Conservation (phyloP, 1,140 invertebrate species). For the Dendrolimus punctatus region DNA sequence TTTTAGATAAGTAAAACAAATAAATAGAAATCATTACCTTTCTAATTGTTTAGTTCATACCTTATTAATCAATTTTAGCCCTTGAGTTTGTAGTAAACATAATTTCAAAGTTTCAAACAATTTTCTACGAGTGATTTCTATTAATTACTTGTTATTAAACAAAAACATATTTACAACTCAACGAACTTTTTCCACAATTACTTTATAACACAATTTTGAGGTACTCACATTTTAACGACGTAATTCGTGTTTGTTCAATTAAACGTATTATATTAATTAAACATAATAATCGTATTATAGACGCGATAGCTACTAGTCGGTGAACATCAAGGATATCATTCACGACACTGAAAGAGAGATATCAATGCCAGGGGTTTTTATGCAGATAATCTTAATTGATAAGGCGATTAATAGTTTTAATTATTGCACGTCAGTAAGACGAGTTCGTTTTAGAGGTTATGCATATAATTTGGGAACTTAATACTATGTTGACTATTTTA, state of each 20-base stretch:
- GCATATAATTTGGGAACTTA: no score
- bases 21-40: no score
- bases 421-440: slow-evolving; percentile 17
- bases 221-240: slow-evolving; percentile 1
- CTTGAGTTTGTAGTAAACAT: no score
- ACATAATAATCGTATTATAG: slow-evolving; percentile 8
- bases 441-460: background rate
- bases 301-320: slow-evolving; percentile 14
- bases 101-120: no score
- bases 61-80: no score
- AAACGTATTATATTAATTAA: slow-evolving; percentile 3
- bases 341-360: slow-evolving; percentile 47
- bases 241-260: background rate
- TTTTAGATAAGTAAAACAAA: no score
- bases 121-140: no score
- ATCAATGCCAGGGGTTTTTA: slow-evolving; percentile 52
- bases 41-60: no score
- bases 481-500: no score
- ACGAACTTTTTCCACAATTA: no score
- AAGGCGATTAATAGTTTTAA: slow-evolving; percentile 55
- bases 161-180: no score
- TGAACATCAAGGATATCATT: slow-evolving; percentile 29
- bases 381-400: slow-evolving; percentile 65
- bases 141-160: no score
- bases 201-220: slow-evolving; percentile 6